Percentiles rank a stretch among this genome's conserved stretches.
Evolutionary conservation across 2,113 vertebrate genomes (phyloP).

Genomic region (Aplodontia rufa): DNA sequence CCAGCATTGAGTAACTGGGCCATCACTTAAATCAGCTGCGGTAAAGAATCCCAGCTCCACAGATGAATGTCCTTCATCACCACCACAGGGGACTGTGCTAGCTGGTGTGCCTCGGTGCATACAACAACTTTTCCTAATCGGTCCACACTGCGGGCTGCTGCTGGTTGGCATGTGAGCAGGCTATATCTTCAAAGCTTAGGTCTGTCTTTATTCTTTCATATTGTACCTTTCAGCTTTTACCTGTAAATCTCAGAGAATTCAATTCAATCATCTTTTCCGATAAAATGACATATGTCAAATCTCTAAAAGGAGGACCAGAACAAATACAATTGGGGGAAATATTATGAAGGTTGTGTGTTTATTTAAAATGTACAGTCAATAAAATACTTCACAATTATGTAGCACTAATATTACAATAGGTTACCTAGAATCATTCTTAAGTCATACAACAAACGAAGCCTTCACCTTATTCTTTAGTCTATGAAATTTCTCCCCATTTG

Average conservation of each 20-base stretch:
- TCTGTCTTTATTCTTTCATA: neutral
- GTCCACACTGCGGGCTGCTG: neutral
- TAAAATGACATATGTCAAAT: neutral
- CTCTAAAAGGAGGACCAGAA: neutral
- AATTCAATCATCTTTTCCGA: neutral
- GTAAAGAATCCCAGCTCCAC: neutral
- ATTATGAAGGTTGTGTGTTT: neutral
- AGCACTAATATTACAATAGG: constrained; percentile 12
- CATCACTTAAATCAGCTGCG: neutral
- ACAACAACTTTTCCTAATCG: neutral
- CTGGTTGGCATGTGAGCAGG: neutral
- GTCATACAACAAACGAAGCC: neutral
- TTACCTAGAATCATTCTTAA: constrained; percentile 32
- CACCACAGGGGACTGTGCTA: neutral
- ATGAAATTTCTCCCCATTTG: constrained; percentile 49
- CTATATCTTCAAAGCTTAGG: neutral
- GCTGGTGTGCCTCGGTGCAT: neutral
- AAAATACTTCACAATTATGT: constrained; percentile 31
- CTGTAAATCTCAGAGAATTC: neutral
- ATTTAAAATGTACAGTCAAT: neutral
- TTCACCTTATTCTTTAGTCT: constrained; percentile 36
- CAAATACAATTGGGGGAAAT: neutral
- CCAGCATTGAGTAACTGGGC: neutral
- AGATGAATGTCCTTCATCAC: neutral
- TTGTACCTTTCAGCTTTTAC: neutral